Base-by-base conservation (phyloP, 2,888 invertebrate species). In the Drosophila peninsularis region DNA sequence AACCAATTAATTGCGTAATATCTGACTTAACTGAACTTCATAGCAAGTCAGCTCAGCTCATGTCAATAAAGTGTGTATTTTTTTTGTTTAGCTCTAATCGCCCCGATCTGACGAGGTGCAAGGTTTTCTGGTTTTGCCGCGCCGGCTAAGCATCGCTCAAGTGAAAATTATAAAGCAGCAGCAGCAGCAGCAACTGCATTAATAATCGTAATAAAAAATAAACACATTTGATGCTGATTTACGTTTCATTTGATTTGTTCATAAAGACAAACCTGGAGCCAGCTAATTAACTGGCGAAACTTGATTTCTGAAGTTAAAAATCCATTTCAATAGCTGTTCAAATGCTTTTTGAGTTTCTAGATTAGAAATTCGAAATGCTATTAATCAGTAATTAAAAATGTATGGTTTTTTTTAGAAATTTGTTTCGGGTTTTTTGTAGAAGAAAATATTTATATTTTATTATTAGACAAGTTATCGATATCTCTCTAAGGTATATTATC, bases 111-210 rank as follows among this genome's bases (percentile, higher is more conserved):
- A 24, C 17, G 41, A 55, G 49, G 32, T 62, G 42, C 76, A 67
- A 71, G 64, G 62, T 55, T 47, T 76, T 64, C 71, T 47, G 61
- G 61, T 60, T 62, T 64, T 44, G 11, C 45, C 2, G 30, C 17
- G 17, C 30, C 6, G n/a, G 27, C 36, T 45, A 34, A 57, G 61
- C 44, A 32, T 32, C 55, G 30, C 7, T 44, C 30, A 72, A 54
- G 53, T 47, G 41, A 60, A 71, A 52, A 55, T 64, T 36, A 54
- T 41, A 19, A n/a, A 56, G n/a, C 17, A 17, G 32, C 14, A 17
- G 10, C 2, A 11, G 11, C 41, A 41, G 11, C 39, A 24, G 24
- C 9, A 32, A 32, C 21, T 45, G 21, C 21, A 24, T 11, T 41
- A 30, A 54, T 30, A 44, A 44, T 14, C 24, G 37, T 19, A 50